Evolutionary conservation across 2,113 vertebrate species (phyloP).

Genomic region (Todiramphus chloris): DNA sequence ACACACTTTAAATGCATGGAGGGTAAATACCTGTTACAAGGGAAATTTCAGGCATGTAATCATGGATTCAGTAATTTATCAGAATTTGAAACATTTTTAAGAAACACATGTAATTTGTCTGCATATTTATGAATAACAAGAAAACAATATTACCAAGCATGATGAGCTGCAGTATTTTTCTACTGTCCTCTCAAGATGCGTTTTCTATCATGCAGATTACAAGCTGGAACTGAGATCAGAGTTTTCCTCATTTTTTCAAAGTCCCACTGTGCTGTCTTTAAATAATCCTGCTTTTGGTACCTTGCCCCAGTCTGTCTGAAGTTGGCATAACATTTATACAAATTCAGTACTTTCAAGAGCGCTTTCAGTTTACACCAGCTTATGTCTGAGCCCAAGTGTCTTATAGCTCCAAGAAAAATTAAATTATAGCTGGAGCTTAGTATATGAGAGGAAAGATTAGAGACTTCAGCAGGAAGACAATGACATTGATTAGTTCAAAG

Average conservation of each 20-base stretch:
- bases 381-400: background rate
- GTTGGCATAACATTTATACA: background rate
- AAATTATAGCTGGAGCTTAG: background rate
- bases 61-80: background rate
- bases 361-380: background rate
- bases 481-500: background rate
- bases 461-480: background rate
- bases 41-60: background rate
- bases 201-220: background rate
- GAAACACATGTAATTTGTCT: background rate
- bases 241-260: background rate
- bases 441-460: background rate
- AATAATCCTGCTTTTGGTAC: conserved; percentile 25
- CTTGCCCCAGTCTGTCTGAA: background rate
- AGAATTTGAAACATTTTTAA: background rate
- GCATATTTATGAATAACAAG: background rate
- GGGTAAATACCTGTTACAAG: background rate
- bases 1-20: background rate
- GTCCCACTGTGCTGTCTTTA: background rate
- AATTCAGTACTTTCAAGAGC: background rate
- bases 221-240: background rate
- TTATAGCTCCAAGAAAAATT: background rate
- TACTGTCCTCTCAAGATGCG: background rate
- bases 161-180: background rate
- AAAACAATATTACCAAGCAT: background rate